Evolutionary conservation across 2,888 invertebrate species (phyloP).

Genomic region (Nomada fabriciana): DNA sequence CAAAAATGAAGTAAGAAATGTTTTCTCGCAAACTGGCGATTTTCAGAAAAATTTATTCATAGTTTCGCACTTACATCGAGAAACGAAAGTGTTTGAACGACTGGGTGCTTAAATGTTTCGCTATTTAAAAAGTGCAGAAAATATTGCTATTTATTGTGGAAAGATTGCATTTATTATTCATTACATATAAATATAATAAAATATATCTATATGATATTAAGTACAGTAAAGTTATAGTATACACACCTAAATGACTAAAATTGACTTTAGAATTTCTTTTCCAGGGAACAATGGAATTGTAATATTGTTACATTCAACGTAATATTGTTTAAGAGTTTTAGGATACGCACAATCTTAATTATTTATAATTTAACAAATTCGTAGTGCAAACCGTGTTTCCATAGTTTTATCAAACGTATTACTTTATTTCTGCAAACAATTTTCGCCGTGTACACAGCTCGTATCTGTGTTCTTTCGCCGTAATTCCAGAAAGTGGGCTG

Average conservation of each 20-base stretch:
- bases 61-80: neutral
- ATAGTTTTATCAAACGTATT: constrained; percentile 21
- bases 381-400: constrained; percentile 3
- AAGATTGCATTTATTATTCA: too few species aligned
- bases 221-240: too few species aligned
- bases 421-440: constrained; percentile 30
- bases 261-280: too few species aligned
- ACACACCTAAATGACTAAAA: too few species aligned
- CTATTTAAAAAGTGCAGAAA: too few species aligned
- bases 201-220: too few species aligned
- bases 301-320: too few species aligned
- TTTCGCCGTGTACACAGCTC: constrained; percentile 43
- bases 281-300: too few species aligned
- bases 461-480: constrained; percentile 44
- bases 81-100: too few species aligned
- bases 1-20: constrained; percentile 33
- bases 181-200: too few species aligned
- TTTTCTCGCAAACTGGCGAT: constrained; percentile 18
- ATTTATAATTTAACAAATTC: constrained; percentile 5
- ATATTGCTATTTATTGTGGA: too few species aligned
- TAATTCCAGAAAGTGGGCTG: constrained; percentile 67
- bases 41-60: constrained; percentile 21
- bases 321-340: neutral
- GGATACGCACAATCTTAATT: neutral
- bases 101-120: too few species aligned